Percentiles rank a stretch among this genome's conserved stretches.
These are phyloP conservation scores for Eupristina koningsbergeri DNA, from an alignment of 1,140 invertebrate genomes.

Conservation along the genomic window DNA sequence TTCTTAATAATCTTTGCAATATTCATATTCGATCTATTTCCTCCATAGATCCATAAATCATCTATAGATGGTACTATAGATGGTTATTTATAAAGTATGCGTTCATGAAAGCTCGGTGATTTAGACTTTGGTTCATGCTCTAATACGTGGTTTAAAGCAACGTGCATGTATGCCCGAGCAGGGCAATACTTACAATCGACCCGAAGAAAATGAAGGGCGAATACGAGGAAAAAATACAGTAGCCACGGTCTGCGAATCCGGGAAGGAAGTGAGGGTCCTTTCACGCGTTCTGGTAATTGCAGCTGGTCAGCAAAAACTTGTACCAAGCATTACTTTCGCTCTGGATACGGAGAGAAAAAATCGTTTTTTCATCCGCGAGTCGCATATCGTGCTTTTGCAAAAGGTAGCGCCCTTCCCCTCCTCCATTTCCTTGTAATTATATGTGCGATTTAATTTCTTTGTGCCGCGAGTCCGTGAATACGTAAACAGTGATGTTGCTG, in stretches of 20 bases:
- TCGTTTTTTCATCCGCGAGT: neutral
- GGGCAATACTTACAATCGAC: neutral
- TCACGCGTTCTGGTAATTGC: neutral
- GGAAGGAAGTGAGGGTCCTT: constrained; percentile 8
- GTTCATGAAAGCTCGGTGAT: too few species aligned
- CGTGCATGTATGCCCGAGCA: neutral
- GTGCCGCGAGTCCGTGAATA: neutral
- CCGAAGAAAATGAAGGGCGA: neutral
- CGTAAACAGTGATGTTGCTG: neutral
- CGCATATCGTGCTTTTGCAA: neutral
- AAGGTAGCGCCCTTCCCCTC: neutral
- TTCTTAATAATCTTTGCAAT: too few species aligned
- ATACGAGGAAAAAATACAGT: neutral
- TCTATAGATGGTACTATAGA: too few species aligned
- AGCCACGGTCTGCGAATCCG: neutral
- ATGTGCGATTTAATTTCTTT: neutral
- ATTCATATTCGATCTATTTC: too few species aligned
- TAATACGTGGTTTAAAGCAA: too few species aligned
- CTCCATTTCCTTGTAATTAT: neutral
- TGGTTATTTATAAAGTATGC: too few species aligned
- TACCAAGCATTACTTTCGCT: neutral
- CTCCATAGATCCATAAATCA: too few species aligned
- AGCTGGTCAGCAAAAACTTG: constrained; percentile 12
- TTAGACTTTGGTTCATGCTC: too few species aligned
- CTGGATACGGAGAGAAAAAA: neutral